Base-by-base conservation (phyloP, 1,140 invertebrate species). In the Heliconius nattereri region DNA sequence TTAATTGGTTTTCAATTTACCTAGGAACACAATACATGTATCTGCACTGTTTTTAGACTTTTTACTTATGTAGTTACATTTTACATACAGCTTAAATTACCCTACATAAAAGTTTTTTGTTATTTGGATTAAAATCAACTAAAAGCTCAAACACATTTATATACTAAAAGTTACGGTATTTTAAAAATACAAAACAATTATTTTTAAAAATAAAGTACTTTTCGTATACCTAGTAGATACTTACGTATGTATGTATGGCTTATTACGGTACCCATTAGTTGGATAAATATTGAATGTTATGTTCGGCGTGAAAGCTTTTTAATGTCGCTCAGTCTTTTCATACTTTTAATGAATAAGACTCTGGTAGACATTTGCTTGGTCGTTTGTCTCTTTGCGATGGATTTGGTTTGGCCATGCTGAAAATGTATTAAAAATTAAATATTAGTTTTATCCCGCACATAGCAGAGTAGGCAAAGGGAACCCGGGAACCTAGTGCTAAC, bases 221-320 rank as follows among this genome's bases (percentile, higher is more conserved):
- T 60, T 9, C 9, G 2, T 26, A 60, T 23, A 37, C 9, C 3
- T 66, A 29, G 9, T 23, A 57, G 1, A 0, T 66, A 66, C 23
- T 0, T 13, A 40, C 29, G 1, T 32, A 45, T 16, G 20, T 26
- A 66, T 23, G 23, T 66, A 66, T 66, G 60, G 60, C 60, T 66
- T 66, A 66, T 66, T 66, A 66, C 26, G 23, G 23, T 29, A 23
- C 11, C 60, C 60, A 66, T 66, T 66, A 66, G 60, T 66, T 66
- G 60, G 60, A 66, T 66, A 66, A 66, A 66, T 66, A 66, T 66
- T 66, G 26, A 26, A 66, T 66, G 60, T 3, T 29, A 66, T 66
- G 60, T 66, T 66, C 60, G 60, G 60, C 60, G 60, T 66, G 60
- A 66, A 66, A 66, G 60, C 60, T 66, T 29, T 66, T 66, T 66